Evolutionary conservation across 2,888 invertebrate species (phyloP), one percentile per base, ranked within the genome.

Genomic region (Therioaphis trifolii): DNA sequence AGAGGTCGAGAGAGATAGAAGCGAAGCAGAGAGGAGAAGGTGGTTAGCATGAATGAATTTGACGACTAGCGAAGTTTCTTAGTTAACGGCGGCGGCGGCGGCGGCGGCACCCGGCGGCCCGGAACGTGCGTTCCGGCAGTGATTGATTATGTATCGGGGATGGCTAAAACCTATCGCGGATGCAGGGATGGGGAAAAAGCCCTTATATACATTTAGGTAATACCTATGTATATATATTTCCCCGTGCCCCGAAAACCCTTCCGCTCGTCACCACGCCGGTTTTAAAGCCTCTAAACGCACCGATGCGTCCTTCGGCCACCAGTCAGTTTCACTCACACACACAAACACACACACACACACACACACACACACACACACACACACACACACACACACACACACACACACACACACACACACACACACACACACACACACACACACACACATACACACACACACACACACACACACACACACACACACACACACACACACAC

Each of bases 51-150:
- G 82, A 82, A 82, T 82, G 82, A 82, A 82, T 82, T 82, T 82
- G 82, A 82, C 82, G 82, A 82, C 82, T 74, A 63, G 72, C 82
- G 82, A 82, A 82, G 82, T 82, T 82, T 82, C 82, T 82, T 82
- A 82, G 82, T 82, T 82, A 82, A 82, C 82, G 74, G 82, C 63
- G 74, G 82, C 82, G 66, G 61, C 46, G 76, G 63, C 63, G 63
- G 35, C 35, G 35, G 35, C 35, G 7, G 76, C 63, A 76, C 76
- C 76, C 76, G 77, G 66, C 82, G 63, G 72, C 74, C 82, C 82
- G 82, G 82, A 82, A 82, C 82, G 82, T 40, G 74, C 46, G 52
- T 55, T 79, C 63, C 82, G 72, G 72, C 82, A 82, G 82, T 82
- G 82, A 82, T 82, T 82, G 82, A 82, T 82, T 82, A 82, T 74